phyloP scores from a whole-genome alignment of 2,797 vertebrate genomes.

The Synaphobranchus kaupii region DNA sequence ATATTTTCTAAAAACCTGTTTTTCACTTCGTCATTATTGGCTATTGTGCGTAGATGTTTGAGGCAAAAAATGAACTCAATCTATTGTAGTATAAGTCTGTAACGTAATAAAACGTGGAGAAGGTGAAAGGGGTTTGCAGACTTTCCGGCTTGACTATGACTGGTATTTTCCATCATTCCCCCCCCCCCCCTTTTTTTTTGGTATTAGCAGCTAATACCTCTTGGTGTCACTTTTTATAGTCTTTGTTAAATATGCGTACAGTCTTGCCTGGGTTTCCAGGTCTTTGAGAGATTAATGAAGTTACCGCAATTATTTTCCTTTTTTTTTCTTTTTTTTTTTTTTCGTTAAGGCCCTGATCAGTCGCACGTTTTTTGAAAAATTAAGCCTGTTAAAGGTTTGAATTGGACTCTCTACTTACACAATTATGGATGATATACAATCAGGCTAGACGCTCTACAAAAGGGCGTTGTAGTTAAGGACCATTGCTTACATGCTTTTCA shows the following conservation, averaged over 20 bases:
- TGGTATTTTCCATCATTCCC: not conserved
- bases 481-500: not conserved
- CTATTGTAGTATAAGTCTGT: too few relatives aligned
- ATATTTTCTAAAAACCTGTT: too few relatives aligned
- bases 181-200: not conserved
- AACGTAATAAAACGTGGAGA: too few relatives aligned
- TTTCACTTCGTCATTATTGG: too few relatives aligned
- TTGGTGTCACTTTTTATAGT: too few relatives aligned
- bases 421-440: slow-evolving; percentile 32
- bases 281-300: not conserved
- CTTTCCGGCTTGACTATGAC: too few relatives aligned
- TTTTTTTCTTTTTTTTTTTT: not conserved
- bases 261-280: not conserved
- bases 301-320: slow-evolving; percentile 61
- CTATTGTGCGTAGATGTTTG: too few relatives aligned
- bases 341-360: slow-evolving; percentile 63
- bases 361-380: slow-evolving; percentile 42
- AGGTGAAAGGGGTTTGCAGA: too few relatives aligned
- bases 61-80: too few relatives aligned
- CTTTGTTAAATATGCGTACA: not conserved
- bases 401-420: slow-evolving; percentile 35
- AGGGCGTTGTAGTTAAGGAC: not conserved
- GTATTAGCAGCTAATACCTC: not conserved
- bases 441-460: slow-evolving; percentile 23
- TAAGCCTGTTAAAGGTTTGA: slow-evolving; percentile 37